Conservation (phyloP, 2,797 vertebrate species). For the Glossophaga mutica region DNA sequence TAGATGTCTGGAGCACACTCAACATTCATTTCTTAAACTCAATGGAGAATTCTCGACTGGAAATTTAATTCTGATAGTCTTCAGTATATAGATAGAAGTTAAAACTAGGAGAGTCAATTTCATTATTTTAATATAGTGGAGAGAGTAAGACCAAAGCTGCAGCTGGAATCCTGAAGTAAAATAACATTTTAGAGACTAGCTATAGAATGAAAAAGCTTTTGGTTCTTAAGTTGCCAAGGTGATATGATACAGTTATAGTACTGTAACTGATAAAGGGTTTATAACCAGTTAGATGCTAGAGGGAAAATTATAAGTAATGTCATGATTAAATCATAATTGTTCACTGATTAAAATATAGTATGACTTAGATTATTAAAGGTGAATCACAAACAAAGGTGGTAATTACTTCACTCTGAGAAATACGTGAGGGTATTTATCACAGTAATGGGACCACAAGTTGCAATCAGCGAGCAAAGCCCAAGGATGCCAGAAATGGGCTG, state of each 20-base stretch:
- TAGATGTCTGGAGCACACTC: slow-evolving; percentile 1
- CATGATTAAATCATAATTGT: not conserved
- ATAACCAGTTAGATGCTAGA: not conserved
- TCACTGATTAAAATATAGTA: not conserved
- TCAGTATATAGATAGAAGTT: not conserved
- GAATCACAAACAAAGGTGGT: not conserved
- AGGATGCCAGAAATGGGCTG: not conserved
- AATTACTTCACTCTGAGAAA: not conserved
- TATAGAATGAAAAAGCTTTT: not conserved
- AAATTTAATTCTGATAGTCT: slow-evolving; percentile 30
- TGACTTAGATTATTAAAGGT: not conserved
- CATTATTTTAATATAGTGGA: not conserved
- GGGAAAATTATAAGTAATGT: not conserved
- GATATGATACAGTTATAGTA: not conserved
- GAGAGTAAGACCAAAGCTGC: not conserved
- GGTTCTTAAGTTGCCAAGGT: not conserved
- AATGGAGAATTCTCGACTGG: not conserved
- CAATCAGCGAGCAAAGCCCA: not conserved
- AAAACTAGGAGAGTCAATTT: not conserved
- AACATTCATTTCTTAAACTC: not conserved
- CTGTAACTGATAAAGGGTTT: not conserved
- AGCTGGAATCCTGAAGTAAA: not conserved
- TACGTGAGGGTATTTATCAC: not conserved
- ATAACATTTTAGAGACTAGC: not conserved
- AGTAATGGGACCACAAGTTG: not conserved